Conservation (phyloP, 2,797 vertebrate genomes). For the Ataeniobius toweri region DNA sequence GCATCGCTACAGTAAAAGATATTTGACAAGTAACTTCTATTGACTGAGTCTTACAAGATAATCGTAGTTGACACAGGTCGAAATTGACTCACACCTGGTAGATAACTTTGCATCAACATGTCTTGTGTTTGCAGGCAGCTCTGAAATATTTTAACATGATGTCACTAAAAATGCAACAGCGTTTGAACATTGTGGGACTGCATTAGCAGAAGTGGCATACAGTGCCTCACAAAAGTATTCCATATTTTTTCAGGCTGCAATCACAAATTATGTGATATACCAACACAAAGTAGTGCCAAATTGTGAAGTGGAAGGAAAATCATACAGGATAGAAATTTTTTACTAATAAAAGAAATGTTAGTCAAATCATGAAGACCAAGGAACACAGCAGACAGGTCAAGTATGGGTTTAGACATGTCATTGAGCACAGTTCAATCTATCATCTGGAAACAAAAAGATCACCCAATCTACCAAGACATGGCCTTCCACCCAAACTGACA, state of each 20-base stretch:
- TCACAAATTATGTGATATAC: too few species aligned
- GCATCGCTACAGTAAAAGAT: neutral
- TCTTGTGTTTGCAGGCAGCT: slow-evolving; percentile 30
- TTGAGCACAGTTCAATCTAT: too few species aligned
- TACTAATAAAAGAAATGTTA: too few species aligned
- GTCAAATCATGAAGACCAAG: too few species aligned
- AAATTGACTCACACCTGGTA: slow-evolving; percentile 24
- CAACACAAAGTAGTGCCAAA: neutral
- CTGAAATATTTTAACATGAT: slow-evolving; percentile 55
- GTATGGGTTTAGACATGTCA: too few species aligned
- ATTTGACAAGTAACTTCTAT: neutral
- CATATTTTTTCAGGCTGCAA: neutral
- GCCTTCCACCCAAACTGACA: too few species aligned
- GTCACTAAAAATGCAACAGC: slow-evolving; percentile 12
- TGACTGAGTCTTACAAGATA: neutral
- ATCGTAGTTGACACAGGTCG: slow-evolving; percentile 21
- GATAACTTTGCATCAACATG: slow-evolving; percentile 45
- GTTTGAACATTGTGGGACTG: neutral
- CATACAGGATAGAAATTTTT: too few species aligned
- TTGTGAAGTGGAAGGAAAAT: neutral
- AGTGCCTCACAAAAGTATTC: neutral
- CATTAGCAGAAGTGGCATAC: neutral
- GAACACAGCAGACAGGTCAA: too few species aligned
- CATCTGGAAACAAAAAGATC: too few species aligned
- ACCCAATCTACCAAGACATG: too few species aligned